Percentiles rank a stretch among this genome's conserved stretches.
phyloP scores from a whole-genome alignment of 2,113 vertebrate genomes.

The Cisticola juncidis region DNA sequence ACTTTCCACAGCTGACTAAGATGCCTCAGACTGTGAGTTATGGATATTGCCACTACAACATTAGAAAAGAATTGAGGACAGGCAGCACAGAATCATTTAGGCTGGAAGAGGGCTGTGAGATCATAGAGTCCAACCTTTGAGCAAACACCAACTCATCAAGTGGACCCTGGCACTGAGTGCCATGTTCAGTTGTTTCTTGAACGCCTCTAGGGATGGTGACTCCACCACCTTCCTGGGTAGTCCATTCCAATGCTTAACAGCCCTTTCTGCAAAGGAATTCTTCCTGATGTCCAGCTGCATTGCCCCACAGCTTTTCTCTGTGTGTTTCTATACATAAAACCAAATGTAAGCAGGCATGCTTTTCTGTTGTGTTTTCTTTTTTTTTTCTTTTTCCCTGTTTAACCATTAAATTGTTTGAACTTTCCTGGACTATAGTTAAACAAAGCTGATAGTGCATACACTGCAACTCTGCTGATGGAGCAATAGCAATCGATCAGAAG shows the following conservation, averaged over 20 bases:
- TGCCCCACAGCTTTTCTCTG: background rate
- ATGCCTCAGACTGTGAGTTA: background rate
- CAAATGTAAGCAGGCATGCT: background rate
- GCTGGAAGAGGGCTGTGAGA: background rate
- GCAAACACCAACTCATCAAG: background rate
- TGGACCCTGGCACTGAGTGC: background rate
- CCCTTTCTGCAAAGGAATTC: background rate
- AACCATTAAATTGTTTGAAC: slow-evolving; percentile 54
- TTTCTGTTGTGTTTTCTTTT: background rate
- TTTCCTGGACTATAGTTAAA: slow-evolving; percentile 43
- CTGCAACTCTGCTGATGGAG: slow-evolving; percentile 27
- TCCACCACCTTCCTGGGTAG: background rate
- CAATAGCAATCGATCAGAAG: slow-evolving; percentile 33
- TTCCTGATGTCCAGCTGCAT: background rate
- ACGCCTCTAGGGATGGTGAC: background rate
- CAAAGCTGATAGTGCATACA: background rate
- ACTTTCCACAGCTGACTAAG: background rate
- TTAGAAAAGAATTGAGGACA: background rate
- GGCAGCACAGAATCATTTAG: background rate
- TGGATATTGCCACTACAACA: background rate
- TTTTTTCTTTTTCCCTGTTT: background rate
- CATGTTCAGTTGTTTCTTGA: background rate
- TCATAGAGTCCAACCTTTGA: background rate
- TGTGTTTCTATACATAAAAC: background rate
- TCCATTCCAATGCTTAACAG: background rate